Evolutionary conservation across 2,797 vertebrate species (phyloP).

Genomic region (Tinamus major): DNA sequence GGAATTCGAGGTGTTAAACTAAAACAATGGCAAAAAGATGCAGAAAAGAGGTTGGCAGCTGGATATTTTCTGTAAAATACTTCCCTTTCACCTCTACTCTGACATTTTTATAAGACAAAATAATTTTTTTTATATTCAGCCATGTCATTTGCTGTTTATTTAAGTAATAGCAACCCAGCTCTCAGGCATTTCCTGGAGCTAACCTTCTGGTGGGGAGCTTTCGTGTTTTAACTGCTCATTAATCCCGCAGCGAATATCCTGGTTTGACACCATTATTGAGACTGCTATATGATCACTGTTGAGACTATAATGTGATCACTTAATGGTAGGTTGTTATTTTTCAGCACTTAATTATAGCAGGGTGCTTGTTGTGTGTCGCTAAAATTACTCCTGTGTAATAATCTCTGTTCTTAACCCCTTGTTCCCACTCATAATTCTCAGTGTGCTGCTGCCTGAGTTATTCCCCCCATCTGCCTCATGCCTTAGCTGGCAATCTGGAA

Average conservation of each 20-base stretch:
- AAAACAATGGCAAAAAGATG: not conserved
- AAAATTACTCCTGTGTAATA: not conserved
- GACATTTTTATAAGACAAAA: not conserved
- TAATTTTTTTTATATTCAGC: not conserved
- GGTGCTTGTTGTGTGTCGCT: not conserved
- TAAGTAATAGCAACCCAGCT: not conserved
- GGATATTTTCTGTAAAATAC: not conserved
- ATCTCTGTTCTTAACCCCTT: not conserved
- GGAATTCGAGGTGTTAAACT: not conserved
- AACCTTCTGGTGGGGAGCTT: not conserved
- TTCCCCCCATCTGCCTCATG: not conserved
- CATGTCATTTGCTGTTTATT: not conserved
- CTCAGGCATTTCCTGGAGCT: conserved; percentile 13
- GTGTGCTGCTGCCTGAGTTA: not conserved
- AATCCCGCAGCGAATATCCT: conserved; percentile 9
- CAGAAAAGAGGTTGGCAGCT: not conserved
- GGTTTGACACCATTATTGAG: not conserved
- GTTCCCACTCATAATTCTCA: not conserved
- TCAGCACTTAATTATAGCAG: not conserved
- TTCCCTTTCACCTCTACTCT: not conserved
- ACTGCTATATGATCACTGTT: not conserved
- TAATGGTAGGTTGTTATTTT: conserved; percentile 20
- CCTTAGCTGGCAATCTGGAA: not conserved
- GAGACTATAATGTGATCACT: not conserved
- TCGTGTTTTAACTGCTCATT: not conserved